Base-by-base conservation (phyloP, 2,113 vertebrate genomes). In the Gavia stellata region DNA sequence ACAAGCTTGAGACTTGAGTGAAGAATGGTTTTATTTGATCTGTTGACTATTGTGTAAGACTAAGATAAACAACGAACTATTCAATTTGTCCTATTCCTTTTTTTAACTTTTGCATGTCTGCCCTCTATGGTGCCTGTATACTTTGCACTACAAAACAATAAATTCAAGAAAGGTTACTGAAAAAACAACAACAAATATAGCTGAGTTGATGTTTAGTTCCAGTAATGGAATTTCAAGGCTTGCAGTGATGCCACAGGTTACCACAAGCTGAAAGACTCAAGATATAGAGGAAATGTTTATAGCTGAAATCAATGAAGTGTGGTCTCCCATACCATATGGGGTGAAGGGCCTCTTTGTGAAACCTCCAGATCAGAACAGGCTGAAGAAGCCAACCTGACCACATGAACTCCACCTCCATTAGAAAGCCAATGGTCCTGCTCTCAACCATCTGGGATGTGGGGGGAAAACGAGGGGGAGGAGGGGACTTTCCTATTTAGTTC, bases 401-500 rank as follows among this genome's bases (percentile, higher is more conserved):
- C 5, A 26, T 14, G 28, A 70, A 45, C 44, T 56, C 16, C 25
- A 47, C 3, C 34, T 62, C 17, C 17, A 49, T 9, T 36, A 53
- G 40, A 72, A 68, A 56, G 4, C 31, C 4, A 2, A 42, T 26
- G 52, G 31, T 40, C 23, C 25, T 73, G 7, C 24, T 83, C n/a
- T 77, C 55, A 81, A 3, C 17, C 4, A 7, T 21, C 16, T n/a
- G 42, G 34, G 31, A 62, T 81, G 58, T 55, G 6, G 15, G 20
- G 8, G 17, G 12, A 50, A 90, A 83, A 61, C 18, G 4, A 74
- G 6, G 12, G 6, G 16, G 9, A 2, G 4, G 25, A 31, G 4
- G 12, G 1, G 8, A 1, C 0, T 61, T 50, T 74, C 16, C 4
- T 72, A 9, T 45, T 83, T 8, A 2, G 0, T 49, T 88, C 7